Conservation (phyloP, 92 coral and sea anemone genomes). For the Virgularia gustaviana region DNA sequence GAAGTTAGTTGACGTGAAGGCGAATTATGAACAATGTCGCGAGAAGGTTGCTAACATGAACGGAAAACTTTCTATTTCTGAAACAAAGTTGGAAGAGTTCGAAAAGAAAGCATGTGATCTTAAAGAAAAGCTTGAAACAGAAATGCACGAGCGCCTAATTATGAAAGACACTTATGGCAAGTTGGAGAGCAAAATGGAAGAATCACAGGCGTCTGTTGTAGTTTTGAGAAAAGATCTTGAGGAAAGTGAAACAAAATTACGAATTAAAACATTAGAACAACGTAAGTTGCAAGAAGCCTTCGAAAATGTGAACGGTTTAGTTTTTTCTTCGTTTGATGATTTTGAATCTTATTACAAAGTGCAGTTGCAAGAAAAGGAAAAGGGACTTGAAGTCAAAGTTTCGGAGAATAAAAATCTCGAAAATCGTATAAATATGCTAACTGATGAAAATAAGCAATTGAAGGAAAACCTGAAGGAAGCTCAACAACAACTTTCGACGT, state of each 20-base stretch:
- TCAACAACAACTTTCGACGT: neutral
- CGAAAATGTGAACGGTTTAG: conserved; percentile 89
- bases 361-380: conserved; percentile 73
- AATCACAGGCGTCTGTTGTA: conserved; percentile 40
- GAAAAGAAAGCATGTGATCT: conserved; percentile 55
- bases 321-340: conserved; percentile 90
- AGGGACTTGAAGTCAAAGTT: conserved; percentile 76
- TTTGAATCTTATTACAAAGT: conserved; percentile 72
- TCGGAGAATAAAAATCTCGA: conserved; percentile 73
- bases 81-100: conserved; percentile 52
- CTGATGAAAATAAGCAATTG: conserved; percentile 60
- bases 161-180: conserved; percentile 30
- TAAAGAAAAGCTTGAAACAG: conserved; percentile 45
- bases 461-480: conserved; percentile 47
- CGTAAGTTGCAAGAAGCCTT: conserved; percentile 82
- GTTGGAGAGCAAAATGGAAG: conserved; percentile 47
- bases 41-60: conserved; percentile 59
- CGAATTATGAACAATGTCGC: conserved; percentile 64
- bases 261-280: conserved; percentile 75
- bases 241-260: conserved; percentile 59
- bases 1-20: conserved; percentile 54
- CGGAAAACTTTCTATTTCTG: conserved; percentile 56
- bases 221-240: conserved; percentile 57
- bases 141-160: conserved; percentile 14
- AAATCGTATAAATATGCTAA: conserved; percentile 58